A percentile compares a stretch with the other conserved stretches of the same genome.
phyloP scores from a whole-genome alignment of 2,888 invertebrate genomes.

The Liopterus haemorrhoidalis region DNA sequence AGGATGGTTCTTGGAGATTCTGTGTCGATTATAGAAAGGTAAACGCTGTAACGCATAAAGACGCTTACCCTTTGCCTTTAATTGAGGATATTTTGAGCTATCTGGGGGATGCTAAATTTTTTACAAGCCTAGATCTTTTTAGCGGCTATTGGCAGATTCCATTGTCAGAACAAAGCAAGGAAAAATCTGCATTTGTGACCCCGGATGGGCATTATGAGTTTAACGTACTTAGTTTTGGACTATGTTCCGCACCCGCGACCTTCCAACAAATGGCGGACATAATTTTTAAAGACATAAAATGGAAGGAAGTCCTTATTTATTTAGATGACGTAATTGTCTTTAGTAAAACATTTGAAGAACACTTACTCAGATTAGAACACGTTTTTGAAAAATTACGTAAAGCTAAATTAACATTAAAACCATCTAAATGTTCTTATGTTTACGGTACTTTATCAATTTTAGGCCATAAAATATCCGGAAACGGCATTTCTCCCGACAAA shows the following conservation, averaged over 20 bases:
- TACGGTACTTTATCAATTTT: conserved; percentile 3
- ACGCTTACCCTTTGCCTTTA: no score
- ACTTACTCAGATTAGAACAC: conserved; percentile 5
- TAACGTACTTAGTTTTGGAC: not conserved
- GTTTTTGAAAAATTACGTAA: conserved; percentile 18
- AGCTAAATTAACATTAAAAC: conserved; percentile 19
- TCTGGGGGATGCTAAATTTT: no score
- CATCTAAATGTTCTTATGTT: conserved; percentile 18
- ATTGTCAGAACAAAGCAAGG: no score
- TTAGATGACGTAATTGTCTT: conserved; percentile 19
- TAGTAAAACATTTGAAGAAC: conserved; percentile 6
- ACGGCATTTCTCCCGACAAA: no score
- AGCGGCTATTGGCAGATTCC: no score
- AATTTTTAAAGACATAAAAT: conserved; percentile 8
- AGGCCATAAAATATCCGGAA: no score
- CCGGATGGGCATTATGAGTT: conserved; percentile 16
- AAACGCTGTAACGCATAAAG: no score
- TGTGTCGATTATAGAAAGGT: no score
- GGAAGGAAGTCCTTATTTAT: conserved; percentile 19
- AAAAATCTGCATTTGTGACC: no score
- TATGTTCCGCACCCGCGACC: not conserved
- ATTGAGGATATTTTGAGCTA: no score
- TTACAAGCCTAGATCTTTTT: no score
- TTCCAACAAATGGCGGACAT: conserved; percentile 1
- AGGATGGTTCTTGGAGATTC: no score